Evolutionary conservation across 2,888 invertebrate species (phyloP), one percentile per base, ranked within the genome.

Genomic region (Cetonia aurata): DNA sequence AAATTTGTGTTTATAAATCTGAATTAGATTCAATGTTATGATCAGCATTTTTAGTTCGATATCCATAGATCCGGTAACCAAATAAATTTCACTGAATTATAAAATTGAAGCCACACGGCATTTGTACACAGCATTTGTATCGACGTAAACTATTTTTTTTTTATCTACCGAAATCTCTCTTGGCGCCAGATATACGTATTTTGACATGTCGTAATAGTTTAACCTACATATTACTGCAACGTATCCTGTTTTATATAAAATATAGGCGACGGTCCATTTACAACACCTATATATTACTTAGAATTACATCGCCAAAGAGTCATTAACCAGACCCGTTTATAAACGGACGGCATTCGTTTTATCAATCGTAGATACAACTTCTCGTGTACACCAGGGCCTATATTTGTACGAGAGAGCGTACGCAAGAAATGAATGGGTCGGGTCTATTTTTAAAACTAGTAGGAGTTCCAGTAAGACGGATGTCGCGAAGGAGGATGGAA

Each of bases 241-340:
- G 37, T 37, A 57, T 15, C 9, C 42, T 17, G 57, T 17, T 41
- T 42, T 57, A 42, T 42, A 57, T 57, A 57, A 57, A 57, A 57
- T 41, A 57, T 12, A 41, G 42, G 57, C 57, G 42, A 57, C 57
- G 19, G 57, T 57, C 42, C 57, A 57, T 57, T 57, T 57, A 41
- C 57, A 42, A 57, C 57, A 19, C 42, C 57, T 57, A 57, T 57
- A 57, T 57, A 57, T 57, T 57, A 57, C 56, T 41, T 19, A 37
- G 41, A 57, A 57, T 57, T 44, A 42, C 42, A 57, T 42, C 57
- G 57, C 6, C 57, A 42, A 44, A 57, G 13, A 57, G 57, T 57
- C 57, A 57, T 57, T 57, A 57, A 57, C 57, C 57, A 57, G 19
- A 15, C 17, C 57, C 57, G 42, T 57, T 57, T 57, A 57, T 57